Evolutionary conservation across 2,113 vertebrate genomes (phyloP).

Genomic region (Orthonyx spaldingii): DNA sequence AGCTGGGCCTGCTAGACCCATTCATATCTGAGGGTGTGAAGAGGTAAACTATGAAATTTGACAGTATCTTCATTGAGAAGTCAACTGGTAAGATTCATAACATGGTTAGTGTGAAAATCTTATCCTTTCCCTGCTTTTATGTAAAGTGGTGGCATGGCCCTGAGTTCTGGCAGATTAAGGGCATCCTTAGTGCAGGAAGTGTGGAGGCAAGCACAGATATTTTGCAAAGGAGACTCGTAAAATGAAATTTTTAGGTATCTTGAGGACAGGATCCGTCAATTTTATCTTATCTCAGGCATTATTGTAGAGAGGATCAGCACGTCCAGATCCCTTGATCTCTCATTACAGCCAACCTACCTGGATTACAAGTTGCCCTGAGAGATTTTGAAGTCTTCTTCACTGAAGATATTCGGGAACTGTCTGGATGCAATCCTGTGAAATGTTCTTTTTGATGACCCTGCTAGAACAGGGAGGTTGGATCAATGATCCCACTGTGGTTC

Average conservation of each 20-base stretch:
- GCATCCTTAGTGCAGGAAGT: neutral
- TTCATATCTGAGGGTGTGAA: neutral
- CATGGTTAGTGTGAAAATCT: neutral
- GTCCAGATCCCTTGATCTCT: neutral
- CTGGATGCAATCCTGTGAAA: neutral
- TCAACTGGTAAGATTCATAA: neutral
- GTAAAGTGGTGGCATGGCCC: fast-evolving
- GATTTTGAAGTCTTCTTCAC: neutral
- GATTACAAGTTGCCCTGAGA: neutral
- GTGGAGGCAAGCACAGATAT: neutral
- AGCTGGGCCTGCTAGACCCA: neutral
- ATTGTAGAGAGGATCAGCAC: neutral
- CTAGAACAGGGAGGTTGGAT: neutral
- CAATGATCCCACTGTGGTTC: neutral
- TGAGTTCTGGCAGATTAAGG: neutral
- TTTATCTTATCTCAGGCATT: neutral
- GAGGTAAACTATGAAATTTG: neutral
- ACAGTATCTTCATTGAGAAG: neutral
- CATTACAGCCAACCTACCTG: neutral
- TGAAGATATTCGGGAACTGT: neutral
- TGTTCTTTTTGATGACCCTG: neutral
- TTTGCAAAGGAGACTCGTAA: neutral
- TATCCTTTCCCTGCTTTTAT: neutral
- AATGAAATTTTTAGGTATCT: neutral
- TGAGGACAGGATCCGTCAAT: neutral